A percentile compares a stretch with the other conserved stretches of the same genome.
Conservation (phyloP, 1,140 invertebrate genomes). For the Drosophila sp. region DNA sequence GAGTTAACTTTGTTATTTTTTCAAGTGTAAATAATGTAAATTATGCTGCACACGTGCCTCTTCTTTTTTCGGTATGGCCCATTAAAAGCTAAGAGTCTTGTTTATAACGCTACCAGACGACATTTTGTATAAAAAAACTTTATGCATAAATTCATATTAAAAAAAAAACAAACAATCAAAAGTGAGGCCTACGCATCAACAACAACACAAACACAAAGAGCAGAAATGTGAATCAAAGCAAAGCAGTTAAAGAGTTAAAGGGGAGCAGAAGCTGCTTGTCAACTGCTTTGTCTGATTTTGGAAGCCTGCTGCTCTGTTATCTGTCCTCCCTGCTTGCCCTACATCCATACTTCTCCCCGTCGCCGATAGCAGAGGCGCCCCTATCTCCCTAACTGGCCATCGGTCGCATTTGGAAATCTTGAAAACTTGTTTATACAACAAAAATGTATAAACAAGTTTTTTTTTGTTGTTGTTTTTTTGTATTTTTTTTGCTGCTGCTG, state of each 20-base stretch:
- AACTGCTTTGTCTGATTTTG: slow-evolving; percentile 23
- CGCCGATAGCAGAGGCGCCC: slow-evolving; percentile 7
- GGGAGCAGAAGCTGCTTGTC: slow-evolving; percentile 45
- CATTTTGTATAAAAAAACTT: slow-evolving; percentile 51
- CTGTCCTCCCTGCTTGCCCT: slow-evolving; percentile 39
- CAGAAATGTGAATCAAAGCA: background rate
- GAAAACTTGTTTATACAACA: slow-evolving; percentile 80
- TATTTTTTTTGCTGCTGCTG: slow-evolving; percentile 50
- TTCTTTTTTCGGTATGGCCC: slow-evolving; percentile 16
- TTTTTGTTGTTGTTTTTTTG: slow-evolving; percentile 43
- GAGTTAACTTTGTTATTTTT: background rate
- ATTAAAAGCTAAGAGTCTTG: slow-evolving; percentile 50
- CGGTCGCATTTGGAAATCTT: slow-evolving; percentile 79
- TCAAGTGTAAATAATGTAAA: slow-evolving; percentile 21
- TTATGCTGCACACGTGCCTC: slow-evolving; percentile 32
- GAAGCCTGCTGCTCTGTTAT: no score
- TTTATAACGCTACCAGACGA: slow-evolving; percentile 46
- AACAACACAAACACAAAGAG: slow-evolving; percentile 1
- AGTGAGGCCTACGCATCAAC: slow-evolving; percentile 50
- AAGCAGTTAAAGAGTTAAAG: background rate
- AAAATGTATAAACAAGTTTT: slow-evolving; percentile 78
- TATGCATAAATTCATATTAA: slow-evolving; percentile 65
- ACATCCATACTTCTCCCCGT: slow-evolving; percentile 51
- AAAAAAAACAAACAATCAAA: slow-evolving; percentile 38
- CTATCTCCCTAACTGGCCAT: slow-evolving; percentile 42